Base-by-base conservation (phyloP, 2,888 invertebrate genomes). In the Caenorhabditis plicata region DNA sequence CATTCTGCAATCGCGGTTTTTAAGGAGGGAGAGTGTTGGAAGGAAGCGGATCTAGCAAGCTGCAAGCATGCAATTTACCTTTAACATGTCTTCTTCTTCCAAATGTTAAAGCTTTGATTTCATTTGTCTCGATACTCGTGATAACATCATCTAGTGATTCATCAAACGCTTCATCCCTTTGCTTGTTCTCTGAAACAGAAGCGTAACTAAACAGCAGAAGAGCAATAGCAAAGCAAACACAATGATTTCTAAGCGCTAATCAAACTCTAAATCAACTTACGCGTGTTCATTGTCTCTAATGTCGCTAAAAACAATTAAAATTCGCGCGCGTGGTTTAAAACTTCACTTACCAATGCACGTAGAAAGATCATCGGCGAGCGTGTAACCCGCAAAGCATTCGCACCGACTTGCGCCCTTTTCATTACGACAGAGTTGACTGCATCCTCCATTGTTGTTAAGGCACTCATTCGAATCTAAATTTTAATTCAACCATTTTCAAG, bases 331-430 rank as follows among this genome's bases (percentile, higher is more conserved):
- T n/a, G n/a, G 15, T 40, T 4, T 33, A n/a, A 26, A 23, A 35
- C 29, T 53, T 43, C 31, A 55, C 63, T 55, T 31, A 70, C 80
- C 80, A 54, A 75, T 68, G 64, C 82, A 82, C 4, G 70, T 71
- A 52, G 73, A 77, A 7, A 71, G 71, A 64, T 82, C 81, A n/a
- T 64, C 53, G 4, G 69, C 71, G 20, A 81, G 68, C 19, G 66
- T 58, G 63, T 75, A 81, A 13, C 82, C 81, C 4, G 71, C 65
- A 35, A 76, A 74, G 49, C 82, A 82, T 38, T 69, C 64, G 45
- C 91, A 92, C 78, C 88, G 88, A 83, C 88, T 90, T 0, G 89
- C 88, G 25, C 89, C 90, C 74, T 89, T 88, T 83, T 88, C 87
- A 74, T 90, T 89, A 43, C 88, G 87, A 81, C 92, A 92, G 43